Evolutionary conservation across 2,113 vertebrate genomes (phyloP).

Genomic region (Chamaea fasciata): DNA sequence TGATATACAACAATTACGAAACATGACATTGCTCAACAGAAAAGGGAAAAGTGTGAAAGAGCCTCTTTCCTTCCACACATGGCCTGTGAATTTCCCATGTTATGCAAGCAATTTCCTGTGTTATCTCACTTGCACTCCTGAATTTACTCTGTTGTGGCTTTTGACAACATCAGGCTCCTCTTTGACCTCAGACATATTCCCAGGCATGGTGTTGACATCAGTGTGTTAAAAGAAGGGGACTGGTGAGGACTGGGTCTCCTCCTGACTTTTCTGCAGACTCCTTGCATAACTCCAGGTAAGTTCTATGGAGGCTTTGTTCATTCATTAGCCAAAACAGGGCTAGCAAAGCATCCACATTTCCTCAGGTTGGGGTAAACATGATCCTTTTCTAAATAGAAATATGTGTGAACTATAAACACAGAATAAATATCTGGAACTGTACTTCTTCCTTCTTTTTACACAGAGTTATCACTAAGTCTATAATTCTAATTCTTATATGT

Average conservation of each 20-base stretch:
- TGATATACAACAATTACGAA: background rate
- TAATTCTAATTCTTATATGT: background rate
- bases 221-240: background rate
- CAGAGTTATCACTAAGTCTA: background rate
- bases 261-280: background rate
- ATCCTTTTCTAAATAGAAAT: background rate
- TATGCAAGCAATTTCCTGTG: background rate
- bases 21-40: background rate
- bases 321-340: background rate
- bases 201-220: background rate
- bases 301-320: background rate
- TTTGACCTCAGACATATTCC: background rate
- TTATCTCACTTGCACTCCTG: background rate
- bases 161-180: background rate
- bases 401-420: background rate
- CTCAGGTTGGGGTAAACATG: background rate
- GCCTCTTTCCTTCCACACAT: fast-evolving
- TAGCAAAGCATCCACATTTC: background rate
- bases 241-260: background rate
- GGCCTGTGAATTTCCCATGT: background rate
- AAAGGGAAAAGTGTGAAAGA: background rate
- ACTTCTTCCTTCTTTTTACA: background rate
- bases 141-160: background rate
- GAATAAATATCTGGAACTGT: background rate
- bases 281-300: background rate